Percentiles rank a stretch among this genome's conserved stretches.
phyloP scores from a whole-genome alignment of 2,113 vertebrate species.

The Eupsittula cactorum region DNA sequence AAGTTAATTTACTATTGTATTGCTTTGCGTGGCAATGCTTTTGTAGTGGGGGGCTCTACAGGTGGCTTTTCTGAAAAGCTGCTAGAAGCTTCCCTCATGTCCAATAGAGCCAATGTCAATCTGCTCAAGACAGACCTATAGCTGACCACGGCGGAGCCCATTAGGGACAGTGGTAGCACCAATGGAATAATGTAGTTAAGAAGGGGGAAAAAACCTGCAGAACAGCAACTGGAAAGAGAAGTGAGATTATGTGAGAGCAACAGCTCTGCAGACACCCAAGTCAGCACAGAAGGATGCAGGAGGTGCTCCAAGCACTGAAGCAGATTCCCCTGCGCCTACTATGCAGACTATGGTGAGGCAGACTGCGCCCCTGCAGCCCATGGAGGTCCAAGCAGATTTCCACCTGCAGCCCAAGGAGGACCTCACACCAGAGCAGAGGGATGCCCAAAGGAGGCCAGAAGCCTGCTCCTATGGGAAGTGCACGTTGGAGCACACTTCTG shows the following conservation, averaged over 20 bases:
- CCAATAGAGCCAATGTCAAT: not conserved
- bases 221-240: not conserved
- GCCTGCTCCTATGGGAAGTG: not conserved
- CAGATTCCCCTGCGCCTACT: not conserved
- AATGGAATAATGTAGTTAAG: not conserved
- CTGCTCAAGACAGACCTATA: not conserved
- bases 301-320: not conserved
- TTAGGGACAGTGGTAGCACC: not conserved
- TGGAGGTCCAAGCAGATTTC: not conserved
- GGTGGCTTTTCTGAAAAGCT: not conserved
- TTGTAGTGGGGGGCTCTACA: not conserved
- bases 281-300: not conserved
- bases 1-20: not conserved
- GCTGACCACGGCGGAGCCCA: not conserved
- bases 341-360: not conserved
- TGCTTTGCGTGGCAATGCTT: not conserved
- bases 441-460: not conserved
- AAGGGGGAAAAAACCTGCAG: not conserved
- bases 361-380: not conserved
- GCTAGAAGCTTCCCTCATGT: not conserved
- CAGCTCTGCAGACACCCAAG: not conserved
- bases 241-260: not conserved
- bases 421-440: not conserved
- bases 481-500: not conserved
- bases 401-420: not conserved